phyloP scores from a whole-genome alignment of 2,888 invertebrate genomes.

The Hyposoter dolosus region DNA sequence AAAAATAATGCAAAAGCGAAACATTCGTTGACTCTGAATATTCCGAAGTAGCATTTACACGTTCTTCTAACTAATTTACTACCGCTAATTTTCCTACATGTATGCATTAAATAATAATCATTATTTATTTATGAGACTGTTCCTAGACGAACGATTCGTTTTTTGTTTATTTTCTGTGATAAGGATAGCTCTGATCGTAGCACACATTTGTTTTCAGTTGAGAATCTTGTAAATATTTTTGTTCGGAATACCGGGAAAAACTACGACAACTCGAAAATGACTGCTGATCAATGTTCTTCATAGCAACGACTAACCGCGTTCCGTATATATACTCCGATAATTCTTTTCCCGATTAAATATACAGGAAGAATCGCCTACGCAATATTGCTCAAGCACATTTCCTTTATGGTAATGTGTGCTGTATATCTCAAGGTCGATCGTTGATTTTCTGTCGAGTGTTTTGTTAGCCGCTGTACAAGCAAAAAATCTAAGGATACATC shows the following conservation, averaged over 20 bases:
- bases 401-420: background rate
- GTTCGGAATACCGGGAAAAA: background rate
- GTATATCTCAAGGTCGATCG: background rate
- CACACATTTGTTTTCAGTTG: background rate
- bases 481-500: constrained; percentile 9
- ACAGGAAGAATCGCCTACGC: constrained; percentile 13
- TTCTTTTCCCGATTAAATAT: background rate
- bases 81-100: background rate
- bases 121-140: background rate
- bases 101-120: background rate
- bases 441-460: background rate
- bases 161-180: background rate
- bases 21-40: background rate
- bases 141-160: background rate
- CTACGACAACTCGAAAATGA: background rate
- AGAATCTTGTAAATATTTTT: background rate
- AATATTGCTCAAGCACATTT: background rate
- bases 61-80: background rate
- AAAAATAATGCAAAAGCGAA: background rate
- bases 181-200: background rate
- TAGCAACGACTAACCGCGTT: background rate
- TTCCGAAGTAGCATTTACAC: background rate
- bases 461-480: background rate
- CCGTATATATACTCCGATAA: background rate
- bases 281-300: background rate